Evolutionary conservation across 2,888 invertebrate genomes (phyloP).

Genomic region (Autographa gamma): DNA sequence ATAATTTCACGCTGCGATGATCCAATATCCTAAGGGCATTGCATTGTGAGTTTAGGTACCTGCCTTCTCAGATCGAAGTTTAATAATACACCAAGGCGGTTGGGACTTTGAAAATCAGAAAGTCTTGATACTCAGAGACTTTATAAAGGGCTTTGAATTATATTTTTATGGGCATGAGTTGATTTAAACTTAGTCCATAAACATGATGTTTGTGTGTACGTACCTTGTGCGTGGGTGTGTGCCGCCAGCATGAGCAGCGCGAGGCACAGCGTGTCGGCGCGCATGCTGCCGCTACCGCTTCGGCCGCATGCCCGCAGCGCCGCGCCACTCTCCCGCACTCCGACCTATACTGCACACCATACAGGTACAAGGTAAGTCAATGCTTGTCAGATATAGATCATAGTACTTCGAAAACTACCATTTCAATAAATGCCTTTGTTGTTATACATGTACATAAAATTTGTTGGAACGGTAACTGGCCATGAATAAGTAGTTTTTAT

Average conservation of each 20-base stretch:
- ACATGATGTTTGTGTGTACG: not conserved
- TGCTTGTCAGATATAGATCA: not conserved
- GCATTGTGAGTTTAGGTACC: not conserved
- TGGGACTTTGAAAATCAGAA: too few relatives aligned
- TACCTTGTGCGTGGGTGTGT: constrained; percentile 64
- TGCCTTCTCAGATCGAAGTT: not conserved
- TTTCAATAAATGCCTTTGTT: not conserved
- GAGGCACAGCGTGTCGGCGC: constrained; percentile 70
- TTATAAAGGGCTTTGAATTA: too few relatives aligned
- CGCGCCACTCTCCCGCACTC: constrained; percentile 6
- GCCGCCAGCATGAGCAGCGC: constrained; percentile 66
- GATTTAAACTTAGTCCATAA: not conserved
- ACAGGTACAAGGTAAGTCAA: not conserved
- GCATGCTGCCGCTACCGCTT: constrained; percentile 72
- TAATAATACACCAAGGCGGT: not conserved
- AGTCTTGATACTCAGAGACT: too few relatives aligned
- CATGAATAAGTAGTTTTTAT: too few relatives aligned
- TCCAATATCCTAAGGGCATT: constrained; percentile 4
- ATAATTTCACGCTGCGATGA: constrained; percentile 42
- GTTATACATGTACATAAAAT: too few relatives aligned
- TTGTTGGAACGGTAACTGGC: too few relatives aligned
- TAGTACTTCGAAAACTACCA: not conserved
- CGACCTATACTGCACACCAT: not conserved
- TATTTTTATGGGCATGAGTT: not conserved
- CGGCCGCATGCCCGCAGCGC: constrained; percentile 57